Conservation (phyloP, 2,888 invertebrate species). For the Odontocerum albicorne region DNA sequence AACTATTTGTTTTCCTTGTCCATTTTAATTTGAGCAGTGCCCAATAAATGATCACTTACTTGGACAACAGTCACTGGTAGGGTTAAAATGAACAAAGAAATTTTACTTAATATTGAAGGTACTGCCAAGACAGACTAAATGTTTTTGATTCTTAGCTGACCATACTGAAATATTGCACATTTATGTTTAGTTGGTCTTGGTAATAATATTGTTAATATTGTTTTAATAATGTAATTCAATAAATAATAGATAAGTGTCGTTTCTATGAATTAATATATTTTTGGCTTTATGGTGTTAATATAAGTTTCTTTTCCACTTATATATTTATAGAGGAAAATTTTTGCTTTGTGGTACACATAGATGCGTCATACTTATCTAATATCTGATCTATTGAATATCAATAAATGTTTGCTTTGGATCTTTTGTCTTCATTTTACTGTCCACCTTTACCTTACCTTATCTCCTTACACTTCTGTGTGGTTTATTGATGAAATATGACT, state of each 20-base stretch:
- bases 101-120: conserved; percentile 38
- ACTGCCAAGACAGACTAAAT: conserved; percentile 62
- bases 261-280: conserved; percentile 27
- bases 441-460: background rate
- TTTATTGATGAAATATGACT: no score
- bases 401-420: conserved; percentile 35
- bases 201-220: conserved; percentile 41
- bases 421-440: conserved; percentile 4
- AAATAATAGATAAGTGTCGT: conserved; percentile 36
- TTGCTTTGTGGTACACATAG: conserved; percentile 25
- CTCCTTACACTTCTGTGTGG: no score
- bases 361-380: conserved; percentile 37
- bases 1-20: conserved; percentile 34
- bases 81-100: conserved; percentile 36
- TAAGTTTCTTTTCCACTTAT: conserved; percentile 17
- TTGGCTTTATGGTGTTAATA: conserved; percentile 19
- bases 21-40: conserved; percentile 35
- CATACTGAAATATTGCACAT: conserved; percentile 29
- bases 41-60: conserved; percentile 8
- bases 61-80: conserved; percentile 27
- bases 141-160: conserved; percentile 42
- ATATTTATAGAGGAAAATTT: conserved; percentile 6
- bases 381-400: conserved; percentile 34
- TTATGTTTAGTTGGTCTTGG: conserved; percentile 62
- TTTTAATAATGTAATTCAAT: conserved; percentile 28